These are phyloP conservation scores for Hypercompe scribonia DNA, from an alignment of 2,888 invertebrate genomes.

Conservation along the genomic window DNA sequence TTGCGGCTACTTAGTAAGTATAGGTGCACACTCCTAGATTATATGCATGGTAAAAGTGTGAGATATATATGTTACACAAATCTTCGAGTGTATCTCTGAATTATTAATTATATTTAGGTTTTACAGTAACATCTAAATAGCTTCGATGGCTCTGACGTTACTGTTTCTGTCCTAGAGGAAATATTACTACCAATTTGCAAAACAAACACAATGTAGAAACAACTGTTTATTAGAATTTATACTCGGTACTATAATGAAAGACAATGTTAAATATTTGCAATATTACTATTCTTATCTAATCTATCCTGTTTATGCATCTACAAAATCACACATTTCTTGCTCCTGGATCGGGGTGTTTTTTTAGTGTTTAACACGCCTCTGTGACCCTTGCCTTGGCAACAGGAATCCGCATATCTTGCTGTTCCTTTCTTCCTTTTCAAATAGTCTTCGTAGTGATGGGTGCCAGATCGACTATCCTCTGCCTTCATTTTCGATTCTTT, in stretches of 20 bases:
- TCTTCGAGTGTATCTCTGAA: neutral
- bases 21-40: neutral
- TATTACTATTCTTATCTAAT: slow-evolving; percentile 4
- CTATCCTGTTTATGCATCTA: neutral
- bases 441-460: slow-evolving; percentile 62
- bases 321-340: slow-evolving; percentile 20
- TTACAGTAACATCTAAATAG: neutral
- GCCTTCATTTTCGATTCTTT: slow-evolving; percentile 67
- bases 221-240: neutral
- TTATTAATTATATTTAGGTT: neutral
- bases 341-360: neutral
- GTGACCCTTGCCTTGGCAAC: slow-evolving; percentile 76
- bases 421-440: slow-evolving; percentile 44
- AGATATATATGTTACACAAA: neutral
- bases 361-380: slow-evolving; percentile 39
- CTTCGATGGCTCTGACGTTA: neutral
- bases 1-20: neutral
- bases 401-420: slow-evolving; percentile 32
- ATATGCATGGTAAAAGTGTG: neutral
- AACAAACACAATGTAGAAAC: neutral
- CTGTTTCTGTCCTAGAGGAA: neutral
- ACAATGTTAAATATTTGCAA: slow-evolving; percentile 10
- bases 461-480: slow-evolving; percentile 65
- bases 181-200: neutral
- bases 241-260: slow-evolving; percentile 2